phyloP scores from a whole-genome alignment of 1,140 invertebrate genomes.

The Drosophila novamexicana region DNA sequence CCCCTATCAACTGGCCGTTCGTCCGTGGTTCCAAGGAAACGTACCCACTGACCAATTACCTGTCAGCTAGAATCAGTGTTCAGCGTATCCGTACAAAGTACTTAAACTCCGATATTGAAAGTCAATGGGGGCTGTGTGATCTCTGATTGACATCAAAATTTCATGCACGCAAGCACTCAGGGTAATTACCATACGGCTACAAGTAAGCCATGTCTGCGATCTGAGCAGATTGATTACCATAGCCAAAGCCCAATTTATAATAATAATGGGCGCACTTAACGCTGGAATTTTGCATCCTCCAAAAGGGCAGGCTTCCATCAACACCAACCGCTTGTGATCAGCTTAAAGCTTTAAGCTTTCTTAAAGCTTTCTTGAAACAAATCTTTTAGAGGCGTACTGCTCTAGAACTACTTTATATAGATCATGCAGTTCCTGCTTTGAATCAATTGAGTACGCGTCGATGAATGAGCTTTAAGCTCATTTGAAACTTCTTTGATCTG shows the following conservation, averaged over 20 bases:
- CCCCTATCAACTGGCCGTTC: slow-evolving; percentile 6
- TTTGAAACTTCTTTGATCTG: no score
- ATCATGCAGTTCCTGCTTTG: no score
- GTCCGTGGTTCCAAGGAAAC: slow-evolving; percentile 18
- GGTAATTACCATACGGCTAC: slow-evolving; percentile 60
- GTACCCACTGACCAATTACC: slow-evolving; percentile 58
- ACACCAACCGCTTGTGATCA: no score
- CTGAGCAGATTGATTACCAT: slow-evolving; percentile 77
- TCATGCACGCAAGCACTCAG: slow-evolving; percentile 73
- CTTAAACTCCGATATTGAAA: slow-evolving; percentile 72
- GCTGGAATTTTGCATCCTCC: neutral
- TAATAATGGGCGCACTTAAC: slow-evolving; percentile 57
- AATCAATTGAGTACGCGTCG: no score
- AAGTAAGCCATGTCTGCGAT: slow-evolving; percentile 59
- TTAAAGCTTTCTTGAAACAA: no score
- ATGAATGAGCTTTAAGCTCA: no score
- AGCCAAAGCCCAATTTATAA: slow-evolving; percentile 65
- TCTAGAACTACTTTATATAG: no score
- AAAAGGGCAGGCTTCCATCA: slow-evolving; percentile 1
- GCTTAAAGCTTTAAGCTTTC: no score
- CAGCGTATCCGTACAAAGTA: slow-evolving; percentile 35
- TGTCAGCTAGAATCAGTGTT: slow-evolving; percentile 65
- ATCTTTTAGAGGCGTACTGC: no score
- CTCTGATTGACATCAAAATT: slow-evolving; percentile 77
- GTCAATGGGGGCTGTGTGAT: slow-evolving; percentile 59